These are phyloP conservation scores for Bicyclus anynana DNA, from an alignment of 1,140 invertebrate genomes.

Conservation along the genomic window DNA sequence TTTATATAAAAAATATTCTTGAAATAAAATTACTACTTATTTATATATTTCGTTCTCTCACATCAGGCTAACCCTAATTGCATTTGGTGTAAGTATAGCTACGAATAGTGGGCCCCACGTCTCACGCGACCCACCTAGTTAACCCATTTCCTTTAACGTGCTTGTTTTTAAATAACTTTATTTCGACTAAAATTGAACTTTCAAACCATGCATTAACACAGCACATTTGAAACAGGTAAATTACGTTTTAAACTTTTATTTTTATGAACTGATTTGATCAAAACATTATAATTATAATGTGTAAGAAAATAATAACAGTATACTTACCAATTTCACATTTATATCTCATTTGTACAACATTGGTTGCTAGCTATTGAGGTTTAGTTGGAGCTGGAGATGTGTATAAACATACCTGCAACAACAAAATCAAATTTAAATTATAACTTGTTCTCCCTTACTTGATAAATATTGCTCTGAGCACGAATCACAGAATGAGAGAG, in stretches of 20 bases:
- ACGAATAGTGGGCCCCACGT: slow-evolving; percentile 8
- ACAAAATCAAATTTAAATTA: background rate
- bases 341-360: too few species aligned
- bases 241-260: background rate
- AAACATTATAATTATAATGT: too few species aligned
- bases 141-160: slow-evolving; percentile 14
- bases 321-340: too few species aligned
- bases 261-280: too few species aligned
- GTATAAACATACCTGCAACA: background rate
- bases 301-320: too few species aligned
- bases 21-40: too few species aligned
- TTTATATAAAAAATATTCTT: too few species aligned
- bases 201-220: background rate
- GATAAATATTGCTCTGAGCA: too few species aligned
- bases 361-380: too few species aligned
- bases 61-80: slow-evolving; percentile 6
- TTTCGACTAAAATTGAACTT: background rate
- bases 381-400: background rate
- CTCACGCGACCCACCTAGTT: slow-evolving; percentile 19
- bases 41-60: background rate
- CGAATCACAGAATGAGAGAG: too few species aligned
- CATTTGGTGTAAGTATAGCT: slow-evolving; percentile 13
- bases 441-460: too few species aligned
- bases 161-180: slow-evolving; percentile 13
- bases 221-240: background rate